Base-by-base conservation (phyloP, 30 jellyfish, hydroid and myxozoan species). In the Catostylus mosaicus region DNA sequence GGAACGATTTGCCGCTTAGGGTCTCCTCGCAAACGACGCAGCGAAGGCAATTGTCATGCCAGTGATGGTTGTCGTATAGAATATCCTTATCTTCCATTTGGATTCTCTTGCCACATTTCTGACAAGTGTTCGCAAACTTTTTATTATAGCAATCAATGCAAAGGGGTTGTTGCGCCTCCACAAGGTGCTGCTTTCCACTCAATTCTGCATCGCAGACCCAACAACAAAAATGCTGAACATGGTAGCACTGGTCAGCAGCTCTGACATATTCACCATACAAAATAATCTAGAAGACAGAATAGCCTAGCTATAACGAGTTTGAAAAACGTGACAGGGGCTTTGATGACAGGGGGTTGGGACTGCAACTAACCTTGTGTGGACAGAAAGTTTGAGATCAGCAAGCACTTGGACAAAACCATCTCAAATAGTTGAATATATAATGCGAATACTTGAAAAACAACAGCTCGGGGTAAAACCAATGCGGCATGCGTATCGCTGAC, bases 1-100 rank as follows among this genome's bases (percentile, higher is more conserved):
- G 96, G 60, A 94, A 94, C 47, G 96, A 81, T 45, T 85, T 88
- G 18, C 96, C 97, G 52, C 99, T 94, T 64, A 94, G 68, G 23
- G 95, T 81, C 32, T 90, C 86, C 31, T 82, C 63, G 75, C 99
- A 94, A 0, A 56, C 84, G 27, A 64, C 60, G 73, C 99, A 94
- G 20, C 71, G 85, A 66, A 94, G 73, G 65, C 99, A 94, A 36
- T 85, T 67, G 54, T 94, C 97, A 65, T 95, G 99, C 99, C 99
- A 95, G 76, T 95, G 97, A 35, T 95, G 97, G 64, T 95, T 95
- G 61, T 95, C 95, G 78, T 95, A 95, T 51, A 88, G 68, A 18
- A 95, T 97, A 47, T 89, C 97, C 54, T 89, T 90, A 50, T 95
- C 99, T 29, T 95, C 97, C 88, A 95, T 86, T 14, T 91, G 57